Evolutionary conservation across 2,113 vertebrate species (phyloP).

Genomic region (Leucopternis melanops): DNA sequence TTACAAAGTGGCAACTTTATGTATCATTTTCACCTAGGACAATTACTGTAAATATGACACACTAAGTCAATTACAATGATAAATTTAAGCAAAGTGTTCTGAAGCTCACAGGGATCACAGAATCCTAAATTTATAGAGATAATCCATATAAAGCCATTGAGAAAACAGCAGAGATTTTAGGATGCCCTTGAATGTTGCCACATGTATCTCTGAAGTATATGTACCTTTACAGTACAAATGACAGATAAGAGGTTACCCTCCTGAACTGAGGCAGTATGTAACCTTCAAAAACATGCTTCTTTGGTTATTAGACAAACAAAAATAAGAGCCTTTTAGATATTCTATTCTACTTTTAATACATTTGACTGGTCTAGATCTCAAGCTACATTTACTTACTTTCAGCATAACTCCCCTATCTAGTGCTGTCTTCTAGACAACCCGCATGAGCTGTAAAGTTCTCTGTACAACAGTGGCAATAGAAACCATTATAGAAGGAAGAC

Average conservation of each 20-base stretch:
- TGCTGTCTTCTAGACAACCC: background rate
- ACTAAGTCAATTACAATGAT: background rate
- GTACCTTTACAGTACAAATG: background rate
- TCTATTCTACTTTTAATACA: background rate
- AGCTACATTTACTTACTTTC: background rate
- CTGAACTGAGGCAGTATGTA: background rate
- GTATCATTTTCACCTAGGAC: background rate
- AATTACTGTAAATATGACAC: background rate
- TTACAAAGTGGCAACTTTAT: background rate
- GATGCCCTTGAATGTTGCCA: background rate
- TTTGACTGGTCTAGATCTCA: background rate
- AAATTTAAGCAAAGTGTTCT: background rate
- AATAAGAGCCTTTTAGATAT: background rate
- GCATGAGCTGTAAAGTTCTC: rapidly evolving
- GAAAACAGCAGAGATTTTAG: background rate
- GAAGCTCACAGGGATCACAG: background rate
- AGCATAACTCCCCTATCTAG: background rate
- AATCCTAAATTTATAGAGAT: background rate
- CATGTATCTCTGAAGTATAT: background rate
- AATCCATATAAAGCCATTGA: background rate
- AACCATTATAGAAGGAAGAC: background rate
- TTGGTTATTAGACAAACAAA: background rate
- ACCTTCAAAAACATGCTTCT: background rate
- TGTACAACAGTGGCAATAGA: background rate
- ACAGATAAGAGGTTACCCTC: background rate